phyloP scores from a whole-genome alignment of 1,140 invertebrate species.

The Tribolium madens region DNA sequence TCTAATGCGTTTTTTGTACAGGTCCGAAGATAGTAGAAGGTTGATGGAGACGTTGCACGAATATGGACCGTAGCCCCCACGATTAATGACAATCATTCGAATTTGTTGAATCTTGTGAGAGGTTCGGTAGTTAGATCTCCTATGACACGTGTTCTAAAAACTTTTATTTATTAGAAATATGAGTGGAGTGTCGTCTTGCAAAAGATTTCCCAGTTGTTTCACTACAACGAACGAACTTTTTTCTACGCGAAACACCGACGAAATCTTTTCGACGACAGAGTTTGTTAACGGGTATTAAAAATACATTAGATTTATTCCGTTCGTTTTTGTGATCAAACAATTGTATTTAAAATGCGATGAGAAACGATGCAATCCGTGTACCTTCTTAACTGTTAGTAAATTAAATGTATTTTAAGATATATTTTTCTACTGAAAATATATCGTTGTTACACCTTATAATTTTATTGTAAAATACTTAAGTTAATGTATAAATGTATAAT shows the following conservation, averaged over 20 bases:
- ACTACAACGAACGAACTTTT: conserved; percentile 44
- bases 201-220: conserved; percentile 21
- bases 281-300: conserved; percentile 63
- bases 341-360: conserved; percentile 58
- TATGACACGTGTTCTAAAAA: conserved; percentile 49
- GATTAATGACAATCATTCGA: conserved; percentile 27
- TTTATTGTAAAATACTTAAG: conserved; percentile 60
- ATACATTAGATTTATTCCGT: conserved; percentile 63
- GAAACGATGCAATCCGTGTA: conserved; percentile 57
- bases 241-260: neutral
- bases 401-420: conserved; percentile 53
- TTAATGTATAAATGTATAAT: conserved; percentile 58
- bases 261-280: conserved; percentile 26
- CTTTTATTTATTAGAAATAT: conserved; percentile 45
- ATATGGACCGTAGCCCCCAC: conserved; percentile 61
- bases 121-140: conserved; percentile 53
- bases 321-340: conserved; percentile 62
- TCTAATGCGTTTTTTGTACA: conserved; percentile 47
- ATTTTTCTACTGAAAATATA: conserved; percentile 61
- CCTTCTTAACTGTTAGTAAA: conserved; percentile 56
- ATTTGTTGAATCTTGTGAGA: conserved; percentile 46
- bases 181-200: conserved; percentile 23
- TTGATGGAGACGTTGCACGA: conserved; percentile 65
- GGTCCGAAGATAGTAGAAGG: conserved; percentile 63
- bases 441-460: conserved; percentile 59